A percentile compares a stretch with the other conserved stretches of the same genome.
Conservation (phyloP, 2,113 vertebrate genomes). For the Paracanthobrama guichenoti region DNA sequence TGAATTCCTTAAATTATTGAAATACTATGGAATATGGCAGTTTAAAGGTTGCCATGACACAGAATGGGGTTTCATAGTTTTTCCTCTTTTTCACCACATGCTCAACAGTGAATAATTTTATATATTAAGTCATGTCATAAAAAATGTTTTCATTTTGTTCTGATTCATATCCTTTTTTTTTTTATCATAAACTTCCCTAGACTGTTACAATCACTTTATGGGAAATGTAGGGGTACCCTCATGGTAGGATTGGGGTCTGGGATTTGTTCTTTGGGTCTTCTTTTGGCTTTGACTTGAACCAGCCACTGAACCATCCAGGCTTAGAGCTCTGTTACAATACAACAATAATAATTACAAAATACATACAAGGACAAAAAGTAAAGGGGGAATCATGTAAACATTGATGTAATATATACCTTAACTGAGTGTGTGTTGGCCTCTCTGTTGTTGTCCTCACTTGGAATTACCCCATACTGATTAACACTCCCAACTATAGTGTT, state of each 20-base stretch:
- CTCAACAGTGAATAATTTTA: background rate
- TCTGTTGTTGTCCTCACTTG: conserved; percentile 14
- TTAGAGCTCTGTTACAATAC: conserved; percentile 70
- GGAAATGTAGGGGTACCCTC: conserved; percentile 41
- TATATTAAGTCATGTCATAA: background rate
- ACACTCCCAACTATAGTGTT: background rate
- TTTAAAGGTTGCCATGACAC: background rate
- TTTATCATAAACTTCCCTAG: background rate
- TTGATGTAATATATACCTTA: conserved; percentile 53
- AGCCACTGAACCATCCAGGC: conserved; percentile 86
- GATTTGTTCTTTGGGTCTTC: conserved; percentile 46
- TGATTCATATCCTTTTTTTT: background rate
- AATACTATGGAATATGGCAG: background rate
- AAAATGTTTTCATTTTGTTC: background rate
- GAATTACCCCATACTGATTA: background rate
- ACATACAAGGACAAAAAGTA: background rate
- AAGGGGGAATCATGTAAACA: background rate
- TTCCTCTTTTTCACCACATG: too few relatives aligned
- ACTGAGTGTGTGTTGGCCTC: conserved; percentile 23
- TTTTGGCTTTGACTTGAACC: conserved; percentile 82
- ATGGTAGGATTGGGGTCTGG: conserved; percentile 34
- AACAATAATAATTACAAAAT: background rate
- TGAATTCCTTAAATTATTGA: background rate
- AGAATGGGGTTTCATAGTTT: background rate
- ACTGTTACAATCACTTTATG: background rate